Percentiles rank a stretch among this genome's conserved stretches.
Conservation (phyloP, 2,888 invertebrate species). For the Polylopha cassiicola region DNA sequence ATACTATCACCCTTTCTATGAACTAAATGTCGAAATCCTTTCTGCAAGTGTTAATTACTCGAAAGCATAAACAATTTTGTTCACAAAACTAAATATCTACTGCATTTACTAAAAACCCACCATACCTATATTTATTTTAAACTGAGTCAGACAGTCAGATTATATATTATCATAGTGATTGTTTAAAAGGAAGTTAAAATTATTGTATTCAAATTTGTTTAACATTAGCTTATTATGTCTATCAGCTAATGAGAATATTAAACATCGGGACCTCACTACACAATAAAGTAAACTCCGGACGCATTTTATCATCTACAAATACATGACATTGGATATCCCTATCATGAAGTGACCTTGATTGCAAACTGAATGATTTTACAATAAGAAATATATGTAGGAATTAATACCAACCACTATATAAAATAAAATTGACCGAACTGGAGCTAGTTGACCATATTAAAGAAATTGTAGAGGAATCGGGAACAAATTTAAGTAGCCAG, state of each 20-base stretch:
- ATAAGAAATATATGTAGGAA: neutral
- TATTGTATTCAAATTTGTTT: slow-evolving; percentile 19
- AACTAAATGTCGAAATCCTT: no score
- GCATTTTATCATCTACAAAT: slow-evolving; percentile 8
- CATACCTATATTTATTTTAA: no score
- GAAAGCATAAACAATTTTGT: no score
- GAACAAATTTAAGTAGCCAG: slow-evolving; percentile 10
- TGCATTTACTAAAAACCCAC: no score
- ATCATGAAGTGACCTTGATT: slow-evolving; percentile 11
- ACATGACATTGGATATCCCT: slow-evolving; percentile 15
- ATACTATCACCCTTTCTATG: no score
- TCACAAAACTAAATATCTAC: no score
- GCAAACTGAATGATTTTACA: neutral
- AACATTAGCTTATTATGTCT: slow-evolving; percentile 11
- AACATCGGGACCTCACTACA: no score
- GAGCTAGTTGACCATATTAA: slow-evolving; percentile 17
- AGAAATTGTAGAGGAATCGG: slow-evolving; percentile 12
- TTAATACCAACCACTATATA: no score
- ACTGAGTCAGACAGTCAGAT: no score
- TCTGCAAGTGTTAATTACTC: no score
- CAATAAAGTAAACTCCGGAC: no score
- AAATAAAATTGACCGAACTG: slow-evolving; percentile 16
- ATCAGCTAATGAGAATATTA: neutral
- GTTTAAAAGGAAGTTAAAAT: slow-evolving; percentile 13
- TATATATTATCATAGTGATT: no score